Percentiles rank a stretch among this genome's conserved stretches.
These are phyloP conservation scores for Myotis davidii DNA, from an alignment of 2,113 vertebrate species.

Conservation along the genomic window DNA sequence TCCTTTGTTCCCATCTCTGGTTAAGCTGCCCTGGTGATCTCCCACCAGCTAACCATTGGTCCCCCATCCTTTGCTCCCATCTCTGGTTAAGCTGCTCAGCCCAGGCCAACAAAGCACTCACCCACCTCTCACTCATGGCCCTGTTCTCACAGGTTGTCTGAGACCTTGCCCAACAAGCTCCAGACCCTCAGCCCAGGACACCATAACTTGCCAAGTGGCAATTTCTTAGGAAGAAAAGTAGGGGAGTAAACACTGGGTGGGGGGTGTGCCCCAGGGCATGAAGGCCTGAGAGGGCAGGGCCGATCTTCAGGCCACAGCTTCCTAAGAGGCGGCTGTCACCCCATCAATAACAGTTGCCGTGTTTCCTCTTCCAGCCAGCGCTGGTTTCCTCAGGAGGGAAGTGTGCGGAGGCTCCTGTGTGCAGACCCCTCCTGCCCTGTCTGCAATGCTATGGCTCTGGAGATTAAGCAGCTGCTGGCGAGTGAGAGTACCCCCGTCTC, in stretches of 20 bases:
- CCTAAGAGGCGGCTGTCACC: not conserved
- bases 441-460: constrained; percentile 65
- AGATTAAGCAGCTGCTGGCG: constrained; percentile 56
- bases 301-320: not conserved
- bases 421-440: constrained; percentile 59
- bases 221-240: not conserved
- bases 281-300: not conserved
- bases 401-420: constrained; percentile 62
- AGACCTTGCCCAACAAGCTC: not conserved
- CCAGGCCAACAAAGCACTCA: not conserved
- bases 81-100: not conserved
- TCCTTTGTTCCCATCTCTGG: not conserved
- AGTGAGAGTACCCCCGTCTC: not conserved
- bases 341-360: not conserved
- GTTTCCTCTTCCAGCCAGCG: constrained; percentile 57
- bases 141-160: not conserved
- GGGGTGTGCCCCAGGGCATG: not conserved
- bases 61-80: not conserved
- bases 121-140: not conserved
- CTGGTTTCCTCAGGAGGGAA: constrained; percentile 66
- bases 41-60: not conserved
- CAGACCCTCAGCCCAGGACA: not conserved
- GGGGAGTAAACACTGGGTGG: not conserved
- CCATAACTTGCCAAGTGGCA: not conserved
- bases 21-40: too few species aligned